Conservation (phyloP, 2,113 vertebrate species). For the Scomber colias region DNA sequence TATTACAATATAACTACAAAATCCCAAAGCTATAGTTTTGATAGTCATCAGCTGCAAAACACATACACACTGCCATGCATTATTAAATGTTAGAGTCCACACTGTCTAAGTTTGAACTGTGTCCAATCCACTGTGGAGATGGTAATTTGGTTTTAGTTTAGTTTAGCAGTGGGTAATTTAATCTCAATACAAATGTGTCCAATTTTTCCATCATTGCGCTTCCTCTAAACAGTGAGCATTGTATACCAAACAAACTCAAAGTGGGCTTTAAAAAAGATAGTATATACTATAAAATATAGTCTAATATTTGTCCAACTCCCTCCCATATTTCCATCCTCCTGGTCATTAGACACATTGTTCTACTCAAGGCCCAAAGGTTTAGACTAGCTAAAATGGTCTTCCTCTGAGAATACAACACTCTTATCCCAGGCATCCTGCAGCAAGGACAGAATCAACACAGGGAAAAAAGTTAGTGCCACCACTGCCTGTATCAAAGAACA, state of each 20-base stretch:
- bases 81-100: too few relatives aligned
- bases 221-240: conserved; percentile 11
- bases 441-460: conserved; percentile 80
- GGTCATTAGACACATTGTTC: conserved; percentile 68
- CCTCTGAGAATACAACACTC: conserved; percentile 69
- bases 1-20: too few relatives aligned
- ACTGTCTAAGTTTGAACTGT: too few relatives aligned
- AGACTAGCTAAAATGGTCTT: conserved; percentile 72
- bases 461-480: conserved; percentile 51
- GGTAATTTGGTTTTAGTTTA: background rate
- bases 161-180: background rate
- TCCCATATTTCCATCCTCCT: conserved; percentile 42
- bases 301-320: conserved; percentile 36
- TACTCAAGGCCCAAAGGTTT: conserved; percentile 56
- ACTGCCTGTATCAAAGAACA: conserved; percentile 62
- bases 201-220: background rate
- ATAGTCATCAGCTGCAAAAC: too few relatives aligned
- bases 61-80: too few relatives aligned
- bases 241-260: background rate
- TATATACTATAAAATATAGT: conserved; percentile 38
- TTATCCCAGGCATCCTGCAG: conserved; percentile 75
- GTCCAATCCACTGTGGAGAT: background rate
- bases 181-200: background rate
- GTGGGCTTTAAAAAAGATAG: conserved; percentile 1
- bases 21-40: too few relatives aligned